Conservation (phyloP, 2,888 invertebrate species). For the Oxystoma pomonae region DNA sequence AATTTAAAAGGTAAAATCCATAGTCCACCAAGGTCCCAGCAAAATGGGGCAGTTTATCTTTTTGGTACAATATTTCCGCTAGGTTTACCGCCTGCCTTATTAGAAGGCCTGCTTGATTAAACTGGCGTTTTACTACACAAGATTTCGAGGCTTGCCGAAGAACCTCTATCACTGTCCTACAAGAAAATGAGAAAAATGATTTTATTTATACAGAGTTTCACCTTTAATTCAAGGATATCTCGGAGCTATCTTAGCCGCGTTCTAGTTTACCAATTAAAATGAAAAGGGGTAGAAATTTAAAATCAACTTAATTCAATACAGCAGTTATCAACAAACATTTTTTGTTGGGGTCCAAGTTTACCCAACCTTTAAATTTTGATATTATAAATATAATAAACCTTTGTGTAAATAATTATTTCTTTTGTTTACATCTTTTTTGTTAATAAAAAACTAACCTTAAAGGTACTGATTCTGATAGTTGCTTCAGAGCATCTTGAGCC, state of each 20-base stretch:
- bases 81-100: constrained; percentile 77
- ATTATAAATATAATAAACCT: no score
- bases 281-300: no score
- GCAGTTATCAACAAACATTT: no score
- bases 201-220: not conserved
- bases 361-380: no score
- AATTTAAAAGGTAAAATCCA: constrained; percentile 86
- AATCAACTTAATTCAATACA: no score
- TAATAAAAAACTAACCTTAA: constrained; percentile 59
- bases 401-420: no score
- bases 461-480: constrained; percentile 61
- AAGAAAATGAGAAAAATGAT: constrained; percentile 23
- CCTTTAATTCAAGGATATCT: no score
- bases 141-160: constrained; percentile 83
- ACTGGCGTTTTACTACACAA: constrained; percentile 85
- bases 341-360: no score
- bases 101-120: constrained; percentile 74
- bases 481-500: constrained; percentile 70
- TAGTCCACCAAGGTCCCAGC: constrained; percentile 84
- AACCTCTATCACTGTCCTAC: constrained; percentile 72
- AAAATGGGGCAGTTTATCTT: constrained; percentile 71
- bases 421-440: no score
- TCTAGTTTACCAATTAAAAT: no score
- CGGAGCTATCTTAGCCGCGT: no score
- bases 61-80: constrained; percentile 58